Base-by-base conservation (phyloP, 1,140 invertebrate genomes). In the Galleria mellonella region DNA sequence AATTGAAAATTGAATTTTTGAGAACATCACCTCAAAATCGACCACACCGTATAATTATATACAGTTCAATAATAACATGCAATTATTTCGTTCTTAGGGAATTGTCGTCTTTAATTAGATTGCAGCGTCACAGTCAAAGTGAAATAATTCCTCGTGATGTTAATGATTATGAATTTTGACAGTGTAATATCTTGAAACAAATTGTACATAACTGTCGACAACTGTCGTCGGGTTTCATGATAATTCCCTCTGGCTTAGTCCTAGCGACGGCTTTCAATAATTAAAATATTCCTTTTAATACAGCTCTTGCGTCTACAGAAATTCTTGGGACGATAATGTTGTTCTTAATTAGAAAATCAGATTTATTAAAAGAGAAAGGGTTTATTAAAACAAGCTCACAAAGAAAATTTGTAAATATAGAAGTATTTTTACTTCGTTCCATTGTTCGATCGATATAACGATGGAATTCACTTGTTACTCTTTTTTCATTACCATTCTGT, bases 261-360 rank as follows among this genome's bases (percentile, higher is more conserved):
- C 55, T 38, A 51, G 59, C 62, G 43, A 46, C 53, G 53, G 46
- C 65, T 55, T 67, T 71, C 64, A 68, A 72, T 72, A 64, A 74
- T 78, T 59, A 69, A 68, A 73, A 76, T 72, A 72, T 68, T 68
- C 56, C 60, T 47, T 55, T 66, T 71, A 77, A 65, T 68, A 68
- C 55, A 58, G 52, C 60, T 58, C 52, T 50, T 63, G 57, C 53
- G 49, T 54, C 46, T 45, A 55, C 51, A 62, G 58, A 56, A 72
- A 60, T 69, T 63, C 47, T 60, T 50, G 46, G 58, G 51, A 64
- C 50, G 55, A 40, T 66, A 63, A 72, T 70, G 61, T 70, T 69
- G 58, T 67, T 56, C 56, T 69, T 68, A 73, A 67, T 71, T 62
- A 64, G 49, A 65, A 74, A 72, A 72, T 72, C 49, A 51, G 60